Evolutionary conservation across 2,888 invertebrate genomes (phyloP), one percentile per base, ranked within the genome.

Genomic region (Tetranychus piercei): DNA sequence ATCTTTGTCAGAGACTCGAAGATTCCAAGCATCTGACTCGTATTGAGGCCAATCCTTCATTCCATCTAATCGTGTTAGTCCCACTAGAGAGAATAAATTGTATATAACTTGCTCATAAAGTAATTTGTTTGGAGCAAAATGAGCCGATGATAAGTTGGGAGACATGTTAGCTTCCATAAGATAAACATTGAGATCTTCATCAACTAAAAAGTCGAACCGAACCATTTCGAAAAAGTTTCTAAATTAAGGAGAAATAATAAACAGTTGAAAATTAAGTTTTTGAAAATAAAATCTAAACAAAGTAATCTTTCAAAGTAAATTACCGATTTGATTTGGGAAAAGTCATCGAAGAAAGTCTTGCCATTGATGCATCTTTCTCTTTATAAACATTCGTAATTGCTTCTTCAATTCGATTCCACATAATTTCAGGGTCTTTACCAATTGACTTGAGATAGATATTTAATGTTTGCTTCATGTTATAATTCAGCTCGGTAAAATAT

Each of bases 111-210:
- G 94, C 80, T 95, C 92, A 80, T 96, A 97, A 0, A 97, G 83
- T 44, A 92, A 82, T 67, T 80, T 80, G 82, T 97, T 97, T 0
- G 88, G 90, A n/a, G 89, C 88, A 82, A 89, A 96, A 83, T 96
- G 94, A 0, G 89, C 89, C 0, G 95, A 93, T 0, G 93, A 93
- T 76, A 97, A 85, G 85, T 97, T 97, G 0, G 97, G 97, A 18
- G 94, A 94, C 97, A 97, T 96, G 81, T 97, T 97, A 0, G 93
- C 95, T 84, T 97, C 97, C 87, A 97, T 88, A 7, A 94, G 84
- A 80, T 88, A 90, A 0, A 95, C 90, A 73, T 89, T 89, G 0
- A 96, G 82, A 74, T 92, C 84, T 78, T 92, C 90, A 81, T 96
- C 94, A 2, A 96, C 84, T 0, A 94, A 89, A 81, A 97, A 89